phyloP scores from a whole-genome alignment of 2,888 invertebrate genomes.

The Xestia ashworthii region DNA sequence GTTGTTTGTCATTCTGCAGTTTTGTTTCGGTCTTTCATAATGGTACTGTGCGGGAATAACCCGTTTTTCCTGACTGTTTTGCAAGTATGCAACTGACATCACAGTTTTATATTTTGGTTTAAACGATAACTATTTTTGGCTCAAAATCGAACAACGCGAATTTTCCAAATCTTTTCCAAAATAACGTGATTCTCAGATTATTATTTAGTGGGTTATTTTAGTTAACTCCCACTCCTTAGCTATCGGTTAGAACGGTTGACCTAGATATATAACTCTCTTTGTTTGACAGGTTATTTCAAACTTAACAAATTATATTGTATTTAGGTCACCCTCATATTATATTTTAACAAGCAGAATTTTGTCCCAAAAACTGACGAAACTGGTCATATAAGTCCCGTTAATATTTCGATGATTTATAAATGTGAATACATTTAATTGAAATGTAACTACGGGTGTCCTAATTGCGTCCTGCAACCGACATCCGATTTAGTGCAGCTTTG shows the following conservation, averaged over 20 bases:
- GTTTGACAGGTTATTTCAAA: background rate
- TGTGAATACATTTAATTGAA: constrained; percentile 13
- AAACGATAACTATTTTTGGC: background rate
- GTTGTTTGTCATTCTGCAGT: background rate
- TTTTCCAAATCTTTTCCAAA: background rate
- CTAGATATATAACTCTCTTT: no score
- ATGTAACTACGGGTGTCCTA: constrained; percentile 25
- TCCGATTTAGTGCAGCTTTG: constrained; percentile 9
- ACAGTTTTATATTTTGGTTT: background rate
- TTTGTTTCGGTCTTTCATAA: constrained; percentile 18
- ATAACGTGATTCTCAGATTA: background rate
- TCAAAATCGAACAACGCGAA: background rate
- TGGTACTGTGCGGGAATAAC: background rate
- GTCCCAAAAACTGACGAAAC: background rate
- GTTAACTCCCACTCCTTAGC: background rate
- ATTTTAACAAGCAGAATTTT: background rate
- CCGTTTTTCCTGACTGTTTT: background rate
- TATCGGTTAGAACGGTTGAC: background rate
- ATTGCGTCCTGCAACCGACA: constrained; percentile 33
- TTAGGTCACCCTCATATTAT: background rate
- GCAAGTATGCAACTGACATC: background rate
- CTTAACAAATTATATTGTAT: background rate
- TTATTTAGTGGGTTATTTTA: background rate
- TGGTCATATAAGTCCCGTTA: background rate
- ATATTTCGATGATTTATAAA: background rate